Conservation (phyloP, 1,140 invertebrate genomes). For the Phymastichus coffea region DNA sequence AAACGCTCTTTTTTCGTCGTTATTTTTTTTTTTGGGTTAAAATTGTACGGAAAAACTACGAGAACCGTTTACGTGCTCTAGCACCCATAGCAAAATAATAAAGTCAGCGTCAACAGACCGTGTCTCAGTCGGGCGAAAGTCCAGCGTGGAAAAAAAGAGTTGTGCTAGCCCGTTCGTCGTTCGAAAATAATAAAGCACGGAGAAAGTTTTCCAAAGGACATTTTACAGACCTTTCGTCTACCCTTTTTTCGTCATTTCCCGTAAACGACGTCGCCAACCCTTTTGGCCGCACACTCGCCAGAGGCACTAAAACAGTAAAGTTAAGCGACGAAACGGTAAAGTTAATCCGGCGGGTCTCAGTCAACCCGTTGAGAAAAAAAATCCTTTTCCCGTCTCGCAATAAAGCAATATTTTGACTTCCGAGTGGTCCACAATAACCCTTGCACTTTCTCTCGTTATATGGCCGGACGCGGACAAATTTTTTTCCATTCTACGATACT, state of each 20-base stretch:
- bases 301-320: slow-evolving; percentile 39
- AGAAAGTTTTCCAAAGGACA: slow-evolving; percentile 17
- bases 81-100: slow-evolving; percentile 9
- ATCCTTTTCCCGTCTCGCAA: slow-evolving; percentile 38
- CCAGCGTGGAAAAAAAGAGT: slow-evolving; percentile 1
- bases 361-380: slow-evolving; percentile 40
- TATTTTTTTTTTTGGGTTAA: slow-evolving; percentile 25
- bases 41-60: background rate
- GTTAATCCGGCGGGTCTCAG: slow-evolving; percentile 25
- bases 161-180: background rate
- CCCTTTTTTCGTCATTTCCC: slow-evolving; percentile 14
- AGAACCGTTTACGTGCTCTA: background rate
- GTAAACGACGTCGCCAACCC: slow-evolving; percentile 26
- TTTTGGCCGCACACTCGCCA: slow-evolving; percentile 20
- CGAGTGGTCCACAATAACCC: slow-evolving; percentile 29
- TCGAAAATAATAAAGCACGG: slow-evolving; percentile 19
- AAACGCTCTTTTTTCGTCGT: slow-evolving; percentile 18
- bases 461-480: too few relatives aligned
- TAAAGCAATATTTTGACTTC: slow-evolving; percentile 52
- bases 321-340: slow-evolving; percentile 30
- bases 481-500: too few relatives aligned
- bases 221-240: slow-evolving; percentile 15
- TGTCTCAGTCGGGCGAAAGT: background rate
- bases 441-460: slow-evolving; percentile 22
- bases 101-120: background rate